Evolutionary conservation across 2,113 vertebrate genomes (phyloP), one percentile per base, ranked within the genome.

Genomic region (Garra rufa): DNA sequence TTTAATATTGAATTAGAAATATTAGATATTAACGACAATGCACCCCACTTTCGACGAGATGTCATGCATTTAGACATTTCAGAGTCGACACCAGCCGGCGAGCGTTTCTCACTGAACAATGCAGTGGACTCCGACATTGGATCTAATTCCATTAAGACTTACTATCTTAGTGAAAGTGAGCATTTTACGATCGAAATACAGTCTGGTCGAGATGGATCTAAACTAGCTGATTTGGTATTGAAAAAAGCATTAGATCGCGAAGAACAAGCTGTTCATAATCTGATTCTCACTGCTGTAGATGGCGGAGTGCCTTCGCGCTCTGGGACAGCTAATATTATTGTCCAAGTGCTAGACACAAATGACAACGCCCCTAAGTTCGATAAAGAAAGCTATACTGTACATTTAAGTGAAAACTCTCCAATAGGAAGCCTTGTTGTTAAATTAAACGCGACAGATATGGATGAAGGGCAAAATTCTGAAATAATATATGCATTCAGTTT

Each of bases 361-460:
- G 91, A 90, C 76, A 92, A 89, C 84, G 61, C 84, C 9, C 91
- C 90, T 43, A 82, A 85, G 2, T 91, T 92, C 84, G 85, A 89
- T 3, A 82, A 83, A 57, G 79, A 88, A 0, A 76, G 78, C 6
- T 91, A 90, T 28, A 88, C 77, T 43, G 65, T 89, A 28, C 83
- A 74, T 41, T 9, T 92, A 7, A 50, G 11, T 6, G 91, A 91
- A 84, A 90, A 91, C 44, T 10, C 83, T 0, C 77, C 84, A 0
- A 85, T 88, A 17, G 87, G 85, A 6, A n/a, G n/a, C n/a, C n/a
- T n/a, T n/a, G n/a, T n/a, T n/a, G n/a, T n/a, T n/a, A n/a, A n/a
- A n/a, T n/a, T n/a, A n/a, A n/a, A n/a, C n/a, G n/a, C n/a, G n/a
- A n/a, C n/a, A n/a, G n/a, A n/a, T n/a, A n/a, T n/a, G n/a, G n/a